Evolutionary conservation across 2,113 vertebrate genomes (phyloP), one percentile per base, ranked within the genome.

Genomic region (Cettia cetti): DNA sequence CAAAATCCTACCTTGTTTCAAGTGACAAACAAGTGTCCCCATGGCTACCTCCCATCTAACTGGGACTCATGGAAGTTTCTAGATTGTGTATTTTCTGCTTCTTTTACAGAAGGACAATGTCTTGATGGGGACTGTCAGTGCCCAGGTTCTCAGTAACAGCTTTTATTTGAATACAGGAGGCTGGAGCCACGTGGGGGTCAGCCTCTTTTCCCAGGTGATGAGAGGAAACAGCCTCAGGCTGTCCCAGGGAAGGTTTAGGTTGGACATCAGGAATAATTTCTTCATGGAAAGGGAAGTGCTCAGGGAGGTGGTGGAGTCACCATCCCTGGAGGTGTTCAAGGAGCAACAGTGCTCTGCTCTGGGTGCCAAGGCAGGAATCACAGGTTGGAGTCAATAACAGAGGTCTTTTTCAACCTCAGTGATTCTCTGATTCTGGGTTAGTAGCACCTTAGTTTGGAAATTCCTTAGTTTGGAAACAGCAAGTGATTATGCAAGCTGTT

Each of bases 41-140:
- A n/a, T 7, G 31, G 64, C 30, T 15, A 39, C 6, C 11, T 13
- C 44, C 71, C 54, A 44, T 20, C 54, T 75, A 27, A 28, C 9
- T n/a, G 42, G 60, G 30, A 30, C 31, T 40, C 2, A 0, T 5
- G 19, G 50, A 82, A 50, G 14, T 59, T 89, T 78, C 68, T n/a
- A 57, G 33, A 54, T 7, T 42, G 42, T 45, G 15, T 7, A 42
- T 63, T 69, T 89, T 6, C 27, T 64, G 33, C 7, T 44, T 69
- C 59, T 86, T 44, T 85, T 13, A 52, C 13, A 71, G 59, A 77
- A 80, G 27, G 45, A 53, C 0, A 0, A 2, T 24, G 19, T 28
- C 33, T 74, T 65, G 21, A n/a, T 13, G 35, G 24, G 35, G 10
- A 40, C 22, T 27, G 47, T 39, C 72, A 47, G n/a, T 0, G 0